These are phyloP conservation scores for Pan troglodytes DNA, from an alignment of 2,113 vertebrate species.

Conservation along the genomic window NHGRI_mPanTro3-v2.1_pri NC_072416.2:20464001-20464500, in stretches of 20 bases:
- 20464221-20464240: neutral
- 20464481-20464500: neutral
- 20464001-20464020: neutral
- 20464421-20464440: neutral
- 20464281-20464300: neutral
- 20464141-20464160: neutral
- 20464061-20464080: neutral
- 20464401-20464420: neutral
- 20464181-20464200: neutral
- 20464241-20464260: neutral
- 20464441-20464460: neutral
- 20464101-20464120: neutral
- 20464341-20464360: neutral
- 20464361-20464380: neutral
- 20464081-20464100: neutral
- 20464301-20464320: neutral
- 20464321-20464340: constrained; percentile 14
- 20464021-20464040: neutral
- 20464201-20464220: neutral
- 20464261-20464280: neutral
- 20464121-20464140: neutral
- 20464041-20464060: neutral
- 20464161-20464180: neutral
- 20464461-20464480: neutral
- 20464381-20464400: neutral